phyloP scores from a whole-genome alignment of 2,888 invertebrate species.

The Serripes groenlandicus region DNA sequence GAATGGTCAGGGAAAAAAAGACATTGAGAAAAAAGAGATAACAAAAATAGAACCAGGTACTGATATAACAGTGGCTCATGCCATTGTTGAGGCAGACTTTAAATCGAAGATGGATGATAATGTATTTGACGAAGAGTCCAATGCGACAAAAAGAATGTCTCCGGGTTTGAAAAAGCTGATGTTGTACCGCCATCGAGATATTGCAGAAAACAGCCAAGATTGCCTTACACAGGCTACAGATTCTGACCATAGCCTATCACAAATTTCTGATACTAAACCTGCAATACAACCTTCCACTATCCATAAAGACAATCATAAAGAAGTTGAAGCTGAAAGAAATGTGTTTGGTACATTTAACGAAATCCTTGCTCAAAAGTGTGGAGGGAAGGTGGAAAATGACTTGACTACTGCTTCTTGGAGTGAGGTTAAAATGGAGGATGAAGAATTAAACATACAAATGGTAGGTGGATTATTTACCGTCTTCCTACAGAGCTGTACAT shows the following conservation, averaged over 20 bases:
- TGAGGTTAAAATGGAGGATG: constrained; percentile 30
- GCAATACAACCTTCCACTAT: background rate
- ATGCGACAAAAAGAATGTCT: constrained; percentile 53
- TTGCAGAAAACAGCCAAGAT: constrained; percentile 29
- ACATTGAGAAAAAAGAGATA: constrained; percentile 30
- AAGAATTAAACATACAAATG: constrained; percentile 42
- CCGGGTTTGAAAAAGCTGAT: constrained; percentile 53
- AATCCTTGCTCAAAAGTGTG: constrained; percentile 48
- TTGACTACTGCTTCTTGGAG: constrained; percentile 19
- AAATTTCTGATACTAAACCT: constrained; percentile 6
- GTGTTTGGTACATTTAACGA: constrained; percentile 66
- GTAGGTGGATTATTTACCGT: constrained; percentile 26
- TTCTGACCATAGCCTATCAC: constrained; percentile 4
- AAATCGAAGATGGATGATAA: constrained; percentile 19
- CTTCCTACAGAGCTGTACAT: no score
- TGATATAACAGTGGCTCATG: constrained; percentile 22
- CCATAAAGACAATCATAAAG: constrained; percentile 20
- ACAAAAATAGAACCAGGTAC: constrained; percentile 31
- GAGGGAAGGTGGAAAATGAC: background rate
- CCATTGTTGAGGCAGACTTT: constrained; percentile 8
- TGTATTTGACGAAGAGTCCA: constrained; percentile 50
- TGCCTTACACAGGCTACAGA: background rate
- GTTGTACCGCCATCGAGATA: constrained; percentile 51
- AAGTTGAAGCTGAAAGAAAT: constrained; percentile 32
- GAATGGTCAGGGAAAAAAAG: background rate